Evolutionary conservation across 2,797 vertebrate species (phyloP), one percentile per base, ranked within the genome.

Genomic region (Erethizon dorsatum): DNA sequence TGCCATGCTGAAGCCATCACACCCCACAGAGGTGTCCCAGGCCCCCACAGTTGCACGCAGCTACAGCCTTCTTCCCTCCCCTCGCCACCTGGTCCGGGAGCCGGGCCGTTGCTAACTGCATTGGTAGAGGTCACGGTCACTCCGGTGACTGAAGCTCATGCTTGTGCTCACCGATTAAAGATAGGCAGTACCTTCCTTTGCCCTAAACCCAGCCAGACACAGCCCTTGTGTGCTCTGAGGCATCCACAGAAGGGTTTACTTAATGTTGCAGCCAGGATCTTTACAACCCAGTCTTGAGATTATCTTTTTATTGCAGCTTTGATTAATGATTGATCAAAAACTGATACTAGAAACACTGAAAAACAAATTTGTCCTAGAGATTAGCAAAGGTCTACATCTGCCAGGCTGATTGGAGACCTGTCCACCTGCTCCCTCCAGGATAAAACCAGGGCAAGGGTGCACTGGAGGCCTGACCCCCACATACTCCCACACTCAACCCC

Each of bases 251-350:
- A 96, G 69, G 45, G 69, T 91, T 96, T 88, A 80, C 90, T 94
- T 96, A 90, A 96, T 65, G 26, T 91, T 95, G 80, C 47, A 78
- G 82, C 47, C 63, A n/a, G 90, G 86, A 86, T 63, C 88, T 96
- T 97, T 97, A 97, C 17, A 95, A 88, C 94, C 79, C n/a, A 54
- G 78, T 85, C 87, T 69, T 67, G 63, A 97, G 90, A 96, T 97
- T 97, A 96, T 82, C 96, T 90, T 97, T 98, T 98, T 98, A 98
- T 96, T 97, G 90, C 97, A 94, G 73, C 63, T 97, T 95, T 97
- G 90, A 97, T 97, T 98, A 98, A 97, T 98, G 97, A 97, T 98
- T 98, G 95, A 97, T 97, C 95, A 91, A 92, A 97, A 92, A 52
- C 83, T 91, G 96, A 97, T 97, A 89, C 88, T 92, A 89, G 95